Evolutionary conservation across 2,797 vertebrate species (phyloP).

Genomic region (Synanceia verrucosa): DNA sequence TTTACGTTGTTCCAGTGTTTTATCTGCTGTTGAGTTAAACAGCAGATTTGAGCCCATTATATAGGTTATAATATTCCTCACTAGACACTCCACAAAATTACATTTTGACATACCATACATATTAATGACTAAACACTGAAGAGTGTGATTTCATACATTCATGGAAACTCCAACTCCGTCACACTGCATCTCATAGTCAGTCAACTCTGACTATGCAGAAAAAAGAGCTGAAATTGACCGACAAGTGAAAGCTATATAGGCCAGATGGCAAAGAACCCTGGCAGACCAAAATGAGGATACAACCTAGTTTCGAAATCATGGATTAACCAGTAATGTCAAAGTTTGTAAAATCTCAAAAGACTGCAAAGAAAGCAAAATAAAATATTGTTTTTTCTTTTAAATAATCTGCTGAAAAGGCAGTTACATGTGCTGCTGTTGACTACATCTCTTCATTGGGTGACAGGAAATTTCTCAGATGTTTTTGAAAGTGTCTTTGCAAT

Average conservation of each 20-base stretch:
- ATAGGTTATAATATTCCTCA: neutral
- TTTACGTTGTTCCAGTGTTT: neutral
- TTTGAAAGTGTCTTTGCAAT: neutral
- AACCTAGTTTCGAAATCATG: slow-evolving; percentile 52
- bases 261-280: slow-evolving; percentile 38
- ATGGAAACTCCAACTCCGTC: slow-evolving; percentile 10
- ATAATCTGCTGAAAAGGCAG: neutral
- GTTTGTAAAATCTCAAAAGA: slow-evolving; percentile 20
- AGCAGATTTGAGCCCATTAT: neutral
- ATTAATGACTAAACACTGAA: neutral
- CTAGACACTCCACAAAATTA: neutral
- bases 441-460: neutral
- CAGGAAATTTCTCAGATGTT: slow-evolving; percentile 4
- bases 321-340: slow-evolving; percentile 37
- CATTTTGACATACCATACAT: neutral
- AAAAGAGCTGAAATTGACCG: slow-evolving; percentile 18
- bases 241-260: slow-evolving; percentile 28
- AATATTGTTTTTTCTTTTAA: slow-evolving; percentile 1
- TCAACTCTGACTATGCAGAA: slow-evolving; percentile 16
- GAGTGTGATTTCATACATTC: neutral
- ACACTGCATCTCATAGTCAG: neutral
- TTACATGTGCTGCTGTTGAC: neutral
- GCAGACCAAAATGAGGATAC: slow-evolving; percentile 35
- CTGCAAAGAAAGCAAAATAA: slow-evolving; percentile 3
- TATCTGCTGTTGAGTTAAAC: neutral